Evolutionary conservation across 1,140 invertebrate genomes (phyloP), one percentile per base, ranked within the genome.

Genomic region (Drosophila truncata): DNA sequence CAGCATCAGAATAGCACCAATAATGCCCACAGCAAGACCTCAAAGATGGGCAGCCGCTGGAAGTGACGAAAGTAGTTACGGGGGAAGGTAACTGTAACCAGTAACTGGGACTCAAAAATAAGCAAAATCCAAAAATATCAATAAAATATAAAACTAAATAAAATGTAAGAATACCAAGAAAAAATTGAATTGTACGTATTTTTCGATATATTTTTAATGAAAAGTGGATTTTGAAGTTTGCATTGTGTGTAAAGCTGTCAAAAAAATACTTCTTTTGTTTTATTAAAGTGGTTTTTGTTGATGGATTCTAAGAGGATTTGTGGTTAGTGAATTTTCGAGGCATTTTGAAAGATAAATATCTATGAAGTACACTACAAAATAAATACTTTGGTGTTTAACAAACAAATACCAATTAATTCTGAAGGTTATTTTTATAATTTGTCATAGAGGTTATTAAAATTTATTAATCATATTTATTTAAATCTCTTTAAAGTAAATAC

Each of bases 1-100:
- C 66, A 70, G 93, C 91, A 44, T n/a, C 93, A 94, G 11, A 91
- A 81, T 29, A 91, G 42, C 59, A 81, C 61, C 33, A 82, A 49
- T 27, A 72, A 60, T 39, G 52, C 73, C 16, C 91, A 91, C 41
- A 57, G 42, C 25, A 92, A 91, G 27, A 55, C 81, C 25, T 81
- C 81, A 0, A 83, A 86, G 31, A 63, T 79, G 31, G 77, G 84
- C 54, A 92, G 91, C 59, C 88, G 91, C 20, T 92, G 91, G 91
- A 92, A 92, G 63, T 92, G 82, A 92, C 72, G 64, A 78, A 70
- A 49, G 64, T 80, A 80, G 50, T 20, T 20, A 9, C 11, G 44
- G 49, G 29, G 41, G 7, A 20, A 20, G 20, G 35, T 16, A 11
- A 31, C 29, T 14, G 27, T n/a, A n/a, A 29, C 2, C 10, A 2